phyloP scores from a whole-genome alignment of 2,888 invertebrate genomes.

The Melanchra persicariae region DNA sequence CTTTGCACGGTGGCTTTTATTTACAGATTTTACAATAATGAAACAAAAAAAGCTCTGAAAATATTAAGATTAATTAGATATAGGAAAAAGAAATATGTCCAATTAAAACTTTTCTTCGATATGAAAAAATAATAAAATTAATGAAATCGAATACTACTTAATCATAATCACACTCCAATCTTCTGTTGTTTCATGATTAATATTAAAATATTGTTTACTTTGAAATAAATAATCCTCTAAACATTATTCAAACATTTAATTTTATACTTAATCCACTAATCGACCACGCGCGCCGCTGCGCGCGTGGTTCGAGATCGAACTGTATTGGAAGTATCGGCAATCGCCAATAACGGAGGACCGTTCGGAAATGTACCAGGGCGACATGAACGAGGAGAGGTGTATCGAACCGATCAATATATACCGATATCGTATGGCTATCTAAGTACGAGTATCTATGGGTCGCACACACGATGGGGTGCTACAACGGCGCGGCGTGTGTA shows the following conservation, averaged over 20 bases:
- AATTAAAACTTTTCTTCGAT: not conserved
- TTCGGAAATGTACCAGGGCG: slow-evolving; percentile 87
- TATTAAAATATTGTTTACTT: not conserved
- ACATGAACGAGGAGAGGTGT: slow-evolving; percentile 74
- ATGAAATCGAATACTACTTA: not conserved
- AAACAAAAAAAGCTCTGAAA: too few species aligned
- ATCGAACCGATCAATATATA: slow-evolving; percentile 87
- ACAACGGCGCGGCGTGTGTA: slow-evolving; percentile 28
- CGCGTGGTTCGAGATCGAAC: slow-evolving; percentile 48
- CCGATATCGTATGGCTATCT: slow-evolving; percentile 67
- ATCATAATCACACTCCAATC: not conserved
- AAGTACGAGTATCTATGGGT: slow-evolving; percentile 60
- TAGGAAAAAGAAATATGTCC: not conserved
- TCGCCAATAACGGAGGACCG: slow-evolving; percentile 88
- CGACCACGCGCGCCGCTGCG: not conserved
- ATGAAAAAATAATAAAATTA: not conserved
- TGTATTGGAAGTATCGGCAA: slow-evolving; percentile 82
- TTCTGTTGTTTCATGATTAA: not conserved
- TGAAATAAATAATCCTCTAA: not conserved
- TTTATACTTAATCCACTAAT: not conserved
- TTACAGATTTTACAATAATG: not conserved
- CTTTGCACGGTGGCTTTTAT: slow-evolving; percentile 13
- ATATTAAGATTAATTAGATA: too few species aligned
- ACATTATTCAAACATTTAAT: not conserved
- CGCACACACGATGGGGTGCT: slow-evolving; percentile 47